Evolutionary conservation across 2,888 invertebrate genomes (phyloP).

Genomic region (Cremastinae sp.): DNA sequence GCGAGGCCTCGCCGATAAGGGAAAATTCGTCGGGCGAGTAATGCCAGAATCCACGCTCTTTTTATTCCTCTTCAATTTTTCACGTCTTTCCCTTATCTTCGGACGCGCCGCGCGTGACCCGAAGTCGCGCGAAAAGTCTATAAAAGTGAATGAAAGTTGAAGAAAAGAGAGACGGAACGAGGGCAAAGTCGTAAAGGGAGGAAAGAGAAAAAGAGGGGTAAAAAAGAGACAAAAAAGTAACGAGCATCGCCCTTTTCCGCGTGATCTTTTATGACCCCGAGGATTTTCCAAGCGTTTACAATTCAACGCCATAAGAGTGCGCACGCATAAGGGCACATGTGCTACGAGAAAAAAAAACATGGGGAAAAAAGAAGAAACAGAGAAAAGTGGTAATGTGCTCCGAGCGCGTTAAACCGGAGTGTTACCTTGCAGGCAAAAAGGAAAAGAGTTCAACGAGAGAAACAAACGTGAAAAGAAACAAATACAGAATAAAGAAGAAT

Average conservation of each 20-base stretch:
- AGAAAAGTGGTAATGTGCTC: neutral
- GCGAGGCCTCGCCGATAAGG: neutral
- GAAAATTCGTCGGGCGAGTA: neutral
- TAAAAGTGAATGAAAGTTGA: slow-evolving; percentile 19
- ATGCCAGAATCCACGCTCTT: neutral
- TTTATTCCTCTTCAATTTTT: neutral
- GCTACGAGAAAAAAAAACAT: slow-evolving; percentile 18
- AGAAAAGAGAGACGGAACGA: slow-evolving; percentile 15
- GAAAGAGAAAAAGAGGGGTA: slow-evolving; percentile 46
- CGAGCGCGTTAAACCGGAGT: neutral
- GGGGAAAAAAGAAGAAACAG: neutral
- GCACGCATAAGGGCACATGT: slow-evolving; percentile 6
- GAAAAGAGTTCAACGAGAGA: neutral
- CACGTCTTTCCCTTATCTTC: neutral
- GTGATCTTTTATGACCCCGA: slow-evolving; percentile 47
- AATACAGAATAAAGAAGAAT: no score
- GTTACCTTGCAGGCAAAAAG: neutral
- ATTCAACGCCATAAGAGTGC: slow-evolving; percentile 32
- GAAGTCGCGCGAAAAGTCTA: neutral
- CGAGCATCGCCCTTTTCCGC: slow-evolving; percentile 28
- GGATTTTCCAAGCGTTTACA: slow-evolving; percentile 55
- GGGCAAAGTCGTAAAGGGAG: slow-evolving; percentile 16
- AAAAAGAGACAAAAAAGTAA: slow-evolving; percentile 20
- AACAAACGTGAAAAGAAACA: neutral
- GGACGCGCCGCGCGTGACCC: neutral